These are phyloP conservation scores for Palythoa heliodiscus DNA, from an alignment of 92 coral and sea anemone species.

Conservation along the genomic window DNA sequence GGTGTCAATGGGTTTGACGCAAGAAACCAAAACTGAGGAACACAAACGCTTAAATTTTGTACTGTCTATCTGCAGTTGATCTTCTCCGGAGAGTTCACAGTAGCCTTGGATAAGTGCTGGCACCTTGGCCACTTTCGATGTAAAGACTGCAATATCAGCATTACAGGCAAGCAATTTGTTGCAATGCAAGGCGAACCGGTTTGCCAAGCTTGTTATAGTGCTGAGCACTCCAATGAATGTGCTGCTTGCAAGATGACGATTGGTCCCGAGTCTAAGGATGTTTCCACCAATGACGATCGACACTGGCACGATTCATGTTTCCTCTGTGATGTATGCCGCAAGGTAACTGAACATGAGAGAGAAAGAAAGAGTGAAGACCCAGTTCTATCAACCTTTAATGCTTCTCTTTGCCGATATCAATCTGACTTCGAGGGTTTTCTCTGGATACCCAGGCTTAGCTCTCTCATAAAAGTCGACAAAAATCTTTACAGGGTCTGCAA, in stretches of 20 bases:
- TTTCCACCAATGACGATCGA: slow-evolving; percentile 79
- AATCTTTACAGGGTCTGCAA: too few species aligned
- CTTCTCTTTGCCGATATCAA: background rate
- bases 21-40: too few species aligned
- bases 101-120: slow-evolving; percentile 91
- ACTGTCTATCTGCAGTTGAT: slow-evolving; percentile 60
- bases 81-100: slow-evolving; percentile 85
- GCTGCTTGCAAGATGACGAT: slow-evolving; percentile 80
- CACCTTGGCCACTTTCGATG: slow-evolving; percentile 91
- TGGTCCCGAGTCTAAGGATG: slow-evolving; percentile 85
- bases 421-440: too few species aligned
- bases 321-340: slow-evolving; percentile 78
- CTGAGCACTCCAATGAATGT: slow-evolving; percentile 66
- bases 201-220: slow-evolving; percentile 71
- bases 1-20: too few species aligned
- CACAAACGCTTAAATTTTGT: too few species aligned
- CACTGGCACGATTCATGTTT: slow-evolving; percentile 90
- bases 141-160: slow-evolving; percentile 78
- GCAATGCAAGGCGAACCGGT: slow-evolving; percentile 79
- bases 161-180: slow-evolving; percentile 93
- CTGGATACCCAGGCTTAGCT: too few species aligned
- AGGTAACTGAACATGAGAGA: background rate
- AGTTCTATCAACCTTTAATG: background rate
- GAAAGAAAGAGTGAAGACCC: too few species aligned
- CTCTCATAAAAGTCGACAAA: too few species aligned